Percentiles rank a stretch among this genome's conserved stretches.
Conservation (phyloP, 2,888 invertebrate species). For the Andrena bucephala region DNA sequence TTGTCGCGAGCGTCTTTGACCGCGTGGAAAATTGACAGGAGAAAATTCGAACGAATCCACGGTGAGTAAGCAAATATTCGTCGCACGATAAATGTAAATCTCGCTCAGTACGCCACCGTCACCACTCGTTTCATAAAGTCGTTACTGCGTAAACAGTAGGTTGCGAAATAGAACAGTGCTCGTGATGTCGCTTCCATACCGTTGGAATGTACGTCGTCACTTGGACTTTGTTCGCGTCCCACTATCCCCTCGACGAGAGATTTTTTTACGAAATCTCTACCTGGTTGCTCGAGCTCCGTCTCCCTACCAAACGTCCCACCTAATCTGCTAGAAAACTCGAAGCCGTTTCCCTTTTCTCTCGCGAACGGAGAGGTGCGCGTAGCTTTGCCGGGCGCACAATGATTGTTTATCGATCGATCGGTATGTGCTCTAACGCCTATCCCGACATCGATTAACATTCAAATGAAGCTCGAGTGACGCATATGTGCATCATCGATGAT, state of each 20-base stretch:
- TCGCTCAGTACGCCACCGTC: background rate
- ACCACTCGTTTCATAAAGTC: constrained; percentile 1
- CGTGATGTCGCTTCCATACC: constrained; percentile 8
- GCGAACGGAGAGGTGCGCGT: background rate
- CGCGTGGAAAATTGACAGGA: background rate
- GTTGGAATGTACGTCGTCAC: background rate
- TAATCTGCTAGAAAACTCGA: background rate
- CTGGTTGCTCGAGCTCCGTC: background rate
- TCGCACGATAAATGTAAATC: constrained; percentile 22
- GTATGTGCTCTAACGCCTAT: constrained; percentile 13
- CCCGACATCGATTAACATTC: constrained; percentile 22
- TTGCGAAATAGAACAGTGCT: constrained; percentile 37
- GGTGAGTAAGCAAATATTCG: constrained; percentile 23
- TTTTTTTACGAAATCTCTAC: constrained; percentile 5
- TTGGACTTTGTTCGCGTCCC: background rate
- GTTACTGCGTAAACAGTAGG: constrained; percentile 36
- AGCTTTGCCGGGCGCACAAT: background rate
- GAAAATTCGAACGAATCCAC: background rate
- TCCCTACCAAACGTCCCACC: background rate
- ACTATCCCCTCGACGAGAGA: background rate
- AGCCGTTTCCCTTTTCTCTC: background rate
- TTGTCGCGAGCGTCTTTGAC: background rate
- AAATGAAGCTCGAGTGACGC: constrained; percentile 29
- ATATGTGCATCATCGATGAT: constrained; percentile 29
- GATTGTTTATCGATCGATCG: background rate